Conservation (phyloP, 1,140 invertebrate species). For the Chironomus striatipennis region DNA sequence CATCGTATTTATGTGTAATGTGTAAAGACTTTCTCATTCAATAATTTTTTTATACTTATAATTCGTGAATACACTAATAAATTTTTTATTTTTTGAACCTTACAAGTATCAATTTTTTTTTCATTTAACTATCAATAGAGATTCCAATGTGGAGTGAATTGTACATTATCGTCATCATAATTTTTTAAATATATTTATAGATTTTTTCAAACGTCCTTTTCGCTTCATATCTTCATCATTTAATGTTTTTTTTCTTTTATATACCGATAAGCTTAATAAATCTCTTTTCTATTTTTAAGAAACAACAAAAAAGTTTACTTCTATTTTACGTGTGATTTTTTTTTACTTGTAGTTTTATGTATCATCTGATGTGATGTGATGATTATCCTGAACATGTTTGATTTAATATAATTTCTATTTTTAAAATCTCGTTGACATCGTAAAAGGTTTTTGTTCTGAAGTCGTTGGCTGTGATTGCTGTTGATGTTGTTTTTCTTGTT, state of each 20-base stretch:
- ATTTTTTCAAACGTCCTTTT: no score
- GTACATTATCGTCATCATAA: neutral
- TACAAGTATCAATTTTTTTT: constrained; percentile 3
- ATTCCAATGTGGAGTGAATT: constrained; percentile 1
- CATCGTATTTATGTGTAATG: no score
- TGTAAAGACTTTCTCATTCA: no score
- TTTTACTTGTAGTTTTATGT: neutral
- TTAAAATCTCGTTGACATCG: constrained; percentile 13
- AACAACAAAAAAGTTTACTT: neutral
- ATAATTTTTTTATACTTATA: neutral
- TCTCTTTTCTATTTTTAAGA: no score
- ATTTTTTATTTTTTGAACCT: neutral
- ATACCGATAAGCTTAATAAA: no score
- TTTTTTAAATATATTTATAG: neutral
- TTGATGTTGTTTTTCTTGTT: neutral
- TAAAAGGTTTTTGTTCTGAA: neutral
- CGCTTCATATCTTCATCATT: no score
- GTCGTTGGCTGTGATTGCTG: neutral
- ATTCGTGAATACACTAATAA: constrained; percentile 14
- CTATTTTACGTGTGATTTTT: neutral
- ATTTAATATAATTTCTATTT: neutral
- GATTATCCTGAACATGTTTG: neutral
- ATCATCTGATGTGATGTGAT: neutral
- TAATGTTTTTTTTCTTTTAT: no score
- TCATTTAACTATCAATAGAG: constrained; percentile 2